Evolutionary conservation across 2,888 invertebrate species (phyloP).

Genomic region (Achlya flavicornis): DNA sequence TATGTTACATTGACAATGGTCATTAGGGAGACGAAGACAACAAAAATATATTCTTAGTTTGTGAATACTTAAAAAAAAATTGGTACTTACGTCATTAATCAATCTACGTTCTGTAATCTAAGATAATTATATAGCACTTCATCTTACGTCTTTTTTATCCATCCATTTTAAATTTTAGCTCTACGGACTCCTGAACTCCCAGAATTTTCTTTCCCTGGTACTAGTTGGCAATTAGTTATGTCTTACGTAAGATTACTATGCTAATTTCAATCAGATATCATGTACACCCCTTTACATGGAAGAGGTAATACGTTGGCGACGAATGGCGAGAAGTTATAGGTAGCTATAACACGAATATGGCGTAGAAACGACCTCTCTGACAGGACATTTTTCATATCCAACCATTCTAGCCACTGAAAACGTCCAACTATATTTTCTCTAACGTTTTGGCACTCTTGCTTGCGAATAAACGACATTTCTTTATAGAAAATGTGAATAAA

Average conservation of each 20-base stretch:
- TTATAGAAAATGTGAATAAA: slow-evolving; percentile 1
- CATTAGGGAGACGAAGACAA: too few relatives aligned
- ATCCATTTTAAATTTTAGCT: too few relatives aligned
- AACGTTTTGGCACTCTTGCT: slow-evolving; percentile 32
- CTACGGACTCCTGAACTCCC: too few relatives aligned
- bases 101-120: too few relatives aligned
- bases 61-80: not conserved
- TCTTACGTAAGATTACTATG: too few relatives aligned
- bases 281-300: not conserved
- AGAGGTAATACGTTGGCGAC: not conserved
- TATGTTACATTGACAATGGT: not conserved
- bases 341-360: slow-evolving; percentile 33
- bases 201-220: too few relatives aligned
- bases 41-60: not conserved
- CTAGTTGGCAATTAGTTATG: too few relatives aligned
- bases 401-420: slow-evolving; percentile 41
- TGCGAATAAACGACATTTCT: not conserved
- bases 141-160: too few relatives aligned
- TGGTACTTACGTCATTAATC: too few relatives aligned
- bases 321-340: slow-evolving; percentile 13
- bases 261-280: not conserved
- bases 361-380: slow-evolving; percentile 44
- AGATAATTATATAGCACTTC: too few relatives aligned
- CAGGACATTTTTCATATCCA: slow-evolving; percentile 57
- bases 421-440: slow-evolving; percentile 36